Evolutionary conservation across 2,888 invertebrate genomes (phyloP).

Genomic region (Polyommatus icarus): DNA sequence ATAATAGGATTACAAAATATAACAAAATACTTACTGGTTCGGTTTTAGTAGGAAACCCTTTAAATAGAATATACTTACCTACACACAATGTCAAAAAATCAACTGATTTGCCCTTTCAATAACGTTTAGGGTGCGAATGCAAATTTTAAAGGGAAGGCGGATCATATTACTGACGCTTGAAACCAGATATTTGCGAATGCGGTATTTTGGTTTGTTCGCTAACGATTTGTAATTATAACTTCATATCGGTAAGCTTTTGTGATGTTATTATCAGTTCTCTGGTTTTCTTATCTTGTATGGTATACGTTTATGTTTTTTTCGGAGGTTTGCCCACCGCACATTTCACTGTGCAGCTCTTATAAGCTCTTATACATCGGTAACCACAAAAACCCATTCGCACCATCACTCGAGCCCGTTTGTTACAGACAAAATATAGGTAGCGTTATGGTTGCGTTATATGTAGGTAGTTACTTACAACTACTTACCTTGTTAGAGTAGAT

Average conservation of each 20-base stretch:
- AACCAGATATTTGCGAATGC: slow-evolving; percentile 10
- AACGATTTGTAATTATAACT: background rate
- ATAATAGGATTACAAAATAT: background rate
- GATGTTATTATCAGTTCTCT: background rate
- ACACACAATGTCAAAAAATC: slow-evolving; percentile 2
- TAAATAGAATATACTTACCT: slow-evolving; percentile 15
- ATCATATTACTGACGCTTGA: slow-evolving; percentile 22
- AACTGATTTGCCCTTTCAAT: slow-evolving; percentile 9
- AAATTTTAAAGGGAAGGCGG: slow-evolving; percentile 17
- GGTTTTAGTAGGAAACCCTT: background rate
- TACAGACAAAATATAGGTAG: too few species aligned
- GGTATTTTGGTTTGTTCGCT: background rate
- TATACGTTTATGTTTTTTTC: too few species aligned
- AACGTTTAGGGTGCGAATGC: slow-evolving; percentile 24
- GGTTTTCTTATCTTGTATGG: background rate
- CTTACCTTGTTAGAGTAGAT: too few species aligned
- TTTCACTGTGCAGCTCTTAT: too few species aligned
- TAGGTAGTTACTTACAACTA: too few species aligned
- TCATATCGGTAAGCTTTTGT: background rate
- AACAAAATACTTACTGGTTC: background rate
- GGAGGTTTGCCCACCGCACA: too few species aligned
- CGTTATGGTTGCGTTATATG: too few species aligned
- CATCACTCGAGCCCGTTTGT: too few species aligned
- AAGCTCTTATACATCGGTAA: too few species aligned
- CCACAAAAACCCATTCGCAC: too few species aligned